Evolutionary conservation across 2,888 invertebrate genomes (phyloP).

Genomic region (Agriopis leucophaearia): DNA sequence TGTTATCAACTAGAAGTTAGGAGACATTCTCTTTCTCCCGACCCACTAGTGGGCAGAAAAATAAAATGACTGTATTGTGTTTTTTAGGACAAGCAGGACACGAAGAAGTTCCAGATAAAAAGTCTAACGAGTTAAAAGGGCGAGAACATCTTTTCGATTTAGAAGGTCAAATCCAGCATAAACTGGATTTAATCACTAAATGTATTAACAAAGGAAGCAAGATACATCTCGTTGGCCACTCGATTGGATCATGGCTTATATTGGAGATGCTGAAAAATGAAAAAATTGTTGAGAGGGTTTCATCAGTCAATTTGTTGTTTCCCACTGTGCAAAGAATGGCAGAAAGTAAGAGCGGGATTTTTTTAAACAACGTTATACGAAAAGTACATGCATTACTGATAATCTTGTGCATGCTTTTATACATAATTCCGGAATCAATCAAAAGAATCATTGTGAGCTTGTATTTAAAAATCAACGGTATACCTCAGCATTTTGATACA

Average conservation of each 20-base stretch:
- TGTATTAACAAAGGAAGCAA: conserved; percentile 90
- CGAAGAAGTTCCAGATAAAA: conserved; percentile 76
- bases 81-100: conserved; percentile 91
- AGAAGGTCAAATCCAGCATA: conserved; percentile 92
- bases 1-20: too few relatives aligned
- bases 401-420: conserved; percentile 72
- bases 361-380: conserved; percentile 88
- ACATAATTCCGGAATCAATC: conserved; percentile 83
- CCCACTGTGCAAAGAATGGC: conserved; percentile 95
- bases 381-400: conserved; percentile 63
- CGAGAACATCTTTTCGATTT: conserved; percentile 90
- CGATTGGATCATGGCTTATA: conserved; percentile 95
- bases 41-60: not conserved
- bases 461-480: conserved; percentile 83
- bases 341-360: conserved; percentile 90
- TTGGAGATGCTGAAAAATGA: conserved; percentile 89
- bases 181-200: conserved; percentile 91
- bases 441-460: conserved; percentile 80
- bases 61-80: not conserved
- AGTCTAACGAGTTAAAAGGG: conserved; percentile 78
- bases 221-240: conserved; percentile 95
- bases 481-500: conserved; percentile 80
- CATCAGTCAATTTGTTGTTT: conserved; percentile 92
- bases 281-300: conserved; percentile 82
- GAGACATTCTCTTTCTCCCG: too few relatives aligned